Conservation (phyloP, 2,797 vertebrate genomes). For the Channa striata region DNA sequence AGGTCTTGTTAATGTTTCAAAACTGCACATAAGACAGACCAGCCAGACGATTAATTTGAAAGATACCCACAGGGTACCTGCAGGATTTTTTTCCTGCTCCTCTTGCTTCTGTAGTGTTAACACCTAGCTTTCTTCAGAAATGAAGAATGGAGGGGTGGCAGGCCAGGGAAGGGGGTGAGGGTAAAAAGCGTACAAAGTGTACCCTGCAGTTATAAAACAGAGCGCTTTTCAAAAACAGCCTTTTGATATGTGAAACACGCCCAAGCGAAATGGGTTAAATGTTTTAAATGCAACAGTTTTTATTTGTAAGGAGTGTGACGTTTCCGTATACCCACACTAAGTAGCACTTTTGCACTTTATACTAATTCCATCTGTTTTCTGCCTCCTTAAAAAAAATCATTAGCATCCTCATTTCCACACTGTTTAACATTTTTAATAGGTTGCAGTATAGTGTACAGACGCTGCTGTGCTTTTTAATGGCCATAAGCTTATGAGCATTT, state of each 20-base stretch:
- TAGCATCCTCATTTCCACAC: conserved; percentile 23
- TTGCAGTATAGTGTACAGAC: conserved; percentile 1
- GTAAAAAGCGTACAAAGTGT: conserved; percentile 84
- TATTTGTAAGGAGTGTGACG: conserved; percentile 70
- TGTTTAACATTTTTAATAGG: conserved; percentile 44
- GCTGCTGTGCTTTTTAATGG: conserved; percentile 29
- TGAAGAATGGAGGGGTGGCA: conserved; percentile 72
- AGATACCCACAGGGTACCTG: conserved; percentile 88
- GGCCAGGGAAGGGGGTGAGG: conserved; percentile 65
- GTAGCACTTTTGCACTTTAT: conserved; percentile 35
- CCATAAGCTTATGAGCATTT: conserved; percentile 37
- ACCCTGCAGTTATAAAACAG: conserved; percentile 85
- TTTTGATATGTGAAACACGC: conserved; percentile 84
- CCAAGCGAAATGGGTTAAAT: conserved; percentile 85
- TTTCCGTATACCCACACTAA: conserved; percentile 61
- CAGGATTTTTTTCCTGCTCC: conserved; percentile 81
- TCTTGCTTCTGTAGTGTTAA: conserved; percentile 87
- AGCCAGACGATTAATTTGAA: conserved; percentile 89
- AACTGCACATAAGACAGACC: conserved; percentile 87
- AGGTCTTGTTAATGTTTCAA: conserved; percentile 91
- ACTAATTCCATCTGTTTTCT: conserved; percentile 55
- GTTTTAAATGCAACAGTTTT: conserved; percentile 82
- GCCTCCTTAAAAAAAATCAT: conserved; percentile 49
- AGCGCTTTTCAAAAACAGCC: conserved; percentile 84
- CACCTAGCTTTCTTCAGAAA: conserved; percentile 83